A percentile compares a stretch with the other conserved stretches of the same genome.
Evolutionary conservation across 2,113 vertebrate species (phyloP).

Genomic region (Etia nguti): DNA sequence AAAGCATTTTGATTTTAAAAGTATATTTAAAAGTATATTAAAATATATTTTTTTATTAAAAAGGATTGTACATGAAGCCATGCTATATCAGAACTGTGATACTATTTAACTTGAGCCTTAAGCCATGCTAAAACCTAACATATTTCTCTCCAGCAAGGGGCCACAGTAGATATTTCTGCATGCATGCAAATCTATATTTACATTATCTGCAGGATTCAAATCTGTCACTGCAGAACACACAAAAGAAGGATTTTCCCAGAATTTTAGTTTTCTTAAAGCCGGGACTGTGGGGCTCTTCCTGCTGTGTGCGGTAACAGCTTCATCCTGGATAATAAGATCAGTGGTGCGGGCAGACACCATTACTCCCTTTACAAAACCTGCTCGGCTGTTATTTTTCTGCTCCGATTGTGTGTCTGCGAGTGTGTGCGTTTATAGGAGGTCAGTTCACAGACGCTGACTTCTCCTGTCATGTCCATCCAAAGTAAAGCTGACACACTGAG

Average conservation of each 20-base stretch:
- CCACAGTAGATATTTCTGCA: neutral
- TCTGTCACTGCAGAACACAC: neutral
- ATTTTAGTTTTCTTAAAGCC: neutral
- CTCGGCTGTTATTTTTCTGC: neutral
- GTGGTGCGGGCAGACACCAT: neutral
- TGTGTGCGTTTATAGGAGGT: neutral
- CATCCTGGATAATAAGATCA: neutral
- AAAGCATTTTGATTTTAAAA: too few relatives aligned
- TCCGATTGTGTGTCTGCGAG: neutral
- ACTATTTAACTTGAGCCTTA: neutral
- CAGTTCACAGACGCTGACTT: neutral
- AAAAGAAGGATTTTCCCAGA: constrained; percentile 15
- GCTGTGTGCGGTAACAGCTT: constrained; percentile 9
- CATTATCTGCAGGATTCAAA: neutral
- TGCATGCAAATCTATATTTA: constrained; percentile 18
- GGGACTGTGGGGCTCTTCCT: neutral
- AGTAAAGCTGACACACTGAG: constrained; percentile 22
- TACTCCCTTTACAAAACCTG: neutral
- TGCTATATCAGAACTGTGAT: rapidly evolving
- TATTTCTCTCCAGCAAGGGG: rapidly evolving
- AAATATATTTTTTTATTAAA: neutral
- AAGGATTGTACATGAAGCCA: neutral
- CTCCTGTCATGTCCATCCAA: constrained; percentile 27
- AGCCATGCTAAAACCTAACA: neutral
- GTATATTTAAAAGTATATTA: neutral